Evolutionary conservation across 2,797 vertebrate genomes (phyloP).

Genomic region (Clarias fuscus): DNA sequence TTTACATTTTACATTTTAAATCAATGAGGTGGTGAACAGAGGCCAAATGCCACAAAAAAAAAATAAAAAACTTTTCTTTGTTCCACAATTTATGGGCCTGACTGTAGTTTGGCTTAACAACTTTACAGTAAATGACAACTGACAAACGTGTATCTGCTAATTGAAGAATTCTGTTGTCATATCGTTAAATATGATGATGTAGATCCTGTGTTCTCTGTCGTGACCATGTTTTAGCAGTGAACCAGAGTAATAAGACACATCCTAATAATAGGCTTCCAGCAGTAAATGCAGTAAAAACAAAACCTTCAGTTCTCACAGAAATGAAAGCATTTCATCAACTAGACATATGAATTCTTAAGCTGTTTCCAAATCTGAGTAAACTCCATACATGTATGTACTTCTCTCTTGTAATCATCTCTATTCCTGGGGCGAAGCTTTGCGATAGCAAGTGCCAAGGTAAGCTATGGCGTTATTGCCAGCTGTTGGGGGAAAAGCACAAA

Average conservation of each 20-base stretch:
- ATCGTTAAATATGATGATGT: not conserved
- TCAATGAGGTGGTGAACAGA: no score
- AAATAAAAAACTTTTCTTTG: no score
- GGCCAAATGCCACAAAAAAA: no score
- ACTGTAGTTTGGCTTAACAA: not conserved
- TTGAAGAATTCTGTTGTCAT: not conserved
- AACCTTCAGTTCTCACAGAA: not conserved
- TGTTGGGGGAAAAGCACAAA: slow-evolving; percentile 47
- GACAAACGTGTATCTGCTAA: not conserved
- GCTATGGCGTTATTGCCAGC: slow-evolving; percentile 54
- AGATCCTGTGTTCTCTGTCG: not conserved
- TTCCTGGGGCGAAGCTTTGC: slow-evolving; percentile 44
- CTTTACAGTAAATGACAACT: not conserved
- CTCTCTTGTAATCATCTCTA: slow-evolving; percentile 42
- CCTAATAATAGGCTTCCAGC: not conserved
- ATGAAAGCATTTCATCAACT: slow-evolving; percentile 1
- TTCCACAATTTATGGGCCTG: not conserved
- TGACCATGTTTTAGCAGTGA: not conserved
- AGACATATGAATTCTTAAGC: slow-evolving; percentile 16
- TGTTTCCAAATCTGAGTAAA: slow-evolving; percentile 18
- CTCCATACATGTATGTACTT: slow-evolving; percentile 11
- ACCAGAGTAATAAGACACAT: not conserved
- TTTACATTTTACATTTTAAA: no score
- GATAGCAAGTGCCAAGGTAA: slow-evolving; percentile 48
- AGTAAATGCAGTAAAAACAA: slow-evolving; percentile 1